These are phyloP conservation scores for Addax nasomaculatus DNA, from an alignment of 2,113 vertebrate genomes.

Conservation along the genomic window DNA sequence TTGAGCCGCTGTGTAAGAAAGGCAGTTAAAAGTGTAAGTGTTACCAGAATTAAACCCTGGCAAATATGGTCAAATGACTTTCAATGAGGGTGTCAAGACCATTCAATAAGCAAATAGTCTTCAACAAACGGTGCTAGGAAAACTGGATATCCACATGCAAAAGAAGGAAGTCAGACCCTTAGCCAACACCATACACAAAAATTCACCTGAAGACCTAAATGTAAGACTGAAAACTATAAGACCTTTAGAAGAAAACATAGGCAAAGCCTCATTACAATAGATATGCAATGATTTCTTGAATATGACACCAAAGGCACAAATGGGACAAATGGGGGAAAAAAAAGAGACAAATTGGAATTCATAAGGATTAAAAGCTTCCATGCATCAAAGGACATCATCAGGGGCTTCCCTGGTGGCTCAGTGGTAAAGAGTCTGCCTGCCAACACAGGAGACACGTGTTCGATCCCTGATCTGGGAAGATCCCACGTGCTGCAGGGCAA, in stretches of 20 bases:
- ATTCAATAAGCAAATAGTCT: neutral
- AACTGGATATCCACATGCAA: neutral
- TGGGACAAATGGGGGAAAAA: fast-evolving
- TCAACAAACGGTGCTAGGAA: neutral
- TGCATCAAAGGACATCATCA: neutral
- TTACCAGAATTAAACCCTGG: neutral
- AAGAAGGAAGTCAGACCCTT: neutral
- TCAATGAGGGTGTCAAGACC: neutral
- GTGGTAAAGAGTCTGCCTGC: neutral
- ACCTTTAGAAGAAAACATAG: neutral
- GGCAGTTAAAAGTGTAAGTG: neutral
- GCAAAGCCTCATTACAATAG: neutral
- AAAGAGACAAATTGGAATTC: neutral
- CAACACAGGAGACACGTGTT: neutral
- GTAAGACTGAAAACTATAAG: neutral
- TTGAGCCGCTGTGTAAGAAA: neutral
- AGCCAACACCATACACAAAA: neutral
- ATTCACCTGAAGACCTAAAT: neutral
- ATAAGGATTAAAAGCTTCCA: neutral
- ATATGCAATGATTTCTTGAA: neutral
- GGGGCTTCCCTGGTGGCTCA: neutral
- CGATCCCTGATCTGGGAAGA: neutral
- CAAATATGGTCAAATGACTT: neutral
- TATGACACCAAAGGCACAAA: neutral
- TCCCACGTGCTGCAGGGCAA: neutral